phyloP scores from a whole-genome alignment of 2,888 invertebrate species.

The Nematopogon swammerdamellus region DNA sequence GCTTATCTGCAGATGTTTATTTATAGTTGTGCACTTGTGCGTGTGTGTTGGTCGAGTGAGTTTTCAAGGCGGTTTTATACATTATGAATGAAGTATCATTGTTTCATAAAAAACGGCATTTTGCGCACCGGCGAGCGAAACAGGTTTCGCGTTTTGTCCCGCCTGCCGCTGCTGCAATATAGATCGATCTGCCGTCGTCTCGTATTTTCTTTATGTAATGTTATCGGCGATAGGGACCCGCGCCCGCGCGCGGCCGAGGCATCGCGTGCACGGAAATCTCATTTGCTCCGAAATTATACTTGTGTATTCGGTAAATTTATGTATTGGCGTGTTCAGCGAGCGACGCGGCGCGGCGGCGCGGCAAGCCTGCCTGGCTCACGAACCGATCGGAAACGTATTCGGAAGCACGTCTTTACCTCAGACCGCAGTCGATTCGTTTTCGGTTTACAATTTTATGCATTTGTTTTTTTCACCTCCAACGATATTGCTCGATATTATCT shows the following conservation, averaged over 20 bases:
- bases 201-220: neutral
- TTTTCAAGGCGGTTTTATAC: slow-evolving; percentile 39
- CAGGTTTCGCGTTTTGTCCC: neutral
- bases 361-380: too few relatives aligned
- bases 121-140: slow-evolving; percentile 28
- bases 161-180: neutral
- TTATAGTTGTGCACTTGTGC: slow-evolving; percentile 7
- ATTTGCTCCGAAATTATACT: neutral
- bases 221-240: neutral
- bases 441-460: slow-evolving; percentile 25
- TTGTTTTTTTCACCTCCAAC: neutral
- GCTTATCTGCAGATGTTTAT: too few relatives aligned
- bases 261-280: neutral
- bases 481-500: neutral
- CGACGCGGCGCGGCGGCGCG: too few relatives aligned
- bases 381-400: slow-evolving; percentile 42
- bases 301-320: neutral
- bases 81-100: slow-evolving; percentile 52
- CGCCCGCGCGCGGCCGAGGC: neutral
- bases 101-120: slow-evolving; percentile 42
- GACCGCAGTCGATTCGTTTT: slow-evolving; percentile 50
- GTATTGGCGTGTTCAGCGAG: slow-evolving; percentile 1
- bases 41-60: slow-evolving; percentile 24
- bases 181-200: neutral
- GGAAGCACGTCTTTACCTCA: slow-evolving; percentile 47